Evolutionary conservation across 2,113 vertebrate species (phyloP), one percentile per base, ranked within the genome.

Genomic region (Istiophorus platypterus): DNA sequence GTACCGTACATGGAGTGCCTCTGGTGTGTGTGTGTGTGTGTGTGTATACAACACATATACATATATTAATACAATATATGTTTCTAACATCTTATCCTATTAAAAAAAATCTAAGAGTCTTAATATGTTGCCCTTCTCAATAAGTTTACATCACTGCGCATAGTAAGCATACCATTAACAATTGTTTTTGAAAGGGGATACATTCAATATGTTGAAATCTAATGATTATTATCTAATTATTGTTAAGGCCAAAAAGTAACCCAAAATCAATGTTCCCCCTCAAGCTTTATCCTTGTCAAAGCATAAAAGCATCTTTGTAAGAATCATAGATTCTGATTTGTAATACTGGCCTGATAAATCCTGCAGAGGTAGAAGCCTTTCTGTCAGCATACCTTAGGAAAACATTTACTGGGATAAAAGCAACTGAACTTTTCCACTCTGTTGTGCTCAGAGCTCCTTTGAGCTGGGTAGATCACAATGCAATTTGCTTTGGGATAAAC

Each of bases 371-470:
- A 45, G 65, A 69, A 49, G 27, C 22, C 49, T 18, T 66, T 5
- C 37, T 49, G 47, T 78, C 47, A 62, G 41, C 29, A 69, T 37
- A 56, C 8, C 12, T n/a, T 5, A 31, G 3, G 18, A 52, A 68
- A 20, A 63, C 54, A 26, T 47, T 62, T 42, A 45, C 49, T 26
- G 47, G 17, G 57, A 37, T 63, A 22, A 47, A 76, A 69, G 15
- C 27, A 29, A 56, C 15, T 56, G 37, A 58, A 45, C 22, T 12
- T 42, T 45, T 69, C 56, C 24, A 24, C 49, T 79, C 7, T 51
- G 29, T 1, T 66, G 14, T 37, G 20, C 31, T 45, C 29, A 26
- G 52, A 17, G 3, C 51, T 22, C 17, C 22, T 66, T 47, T 5
- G n/a, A 26, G 22, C 52, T 56, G n/a, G 3, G n/a, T 56, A 8